A percentile compares a stretch with the other conserved stretches of the same genome.
Evolutionary conservation across 2,113 vertebrate species (phyloP).

Genomic region (Lepus americanus): DNA sequence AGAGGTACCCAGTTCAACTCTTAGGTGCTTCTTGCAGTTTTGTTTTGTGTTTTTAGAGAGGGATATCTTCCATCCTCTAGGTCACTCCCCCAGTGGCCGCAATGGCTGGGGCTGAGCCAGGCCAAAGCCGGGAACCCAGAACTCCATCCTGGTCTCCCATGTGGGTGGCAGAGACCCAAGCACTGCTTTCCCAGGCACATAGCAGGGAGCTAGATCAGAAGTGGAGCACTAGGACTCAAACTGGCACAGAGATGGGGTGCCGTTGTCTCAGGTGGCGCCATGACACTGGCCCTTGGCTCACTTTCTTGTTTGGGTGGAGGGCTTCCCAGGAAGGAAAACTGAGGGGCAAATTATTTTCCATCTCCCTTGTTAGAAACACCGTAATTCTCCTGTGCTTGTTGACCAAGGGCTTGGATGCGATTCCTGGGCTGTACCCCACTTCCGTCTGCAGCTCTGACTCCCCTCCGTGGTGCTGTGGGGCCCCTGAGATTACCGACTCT

Average conservation of each 20-base stretch:
- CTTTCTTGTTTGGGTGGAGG: not conserved
- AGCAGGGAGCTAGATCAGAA: too few species aligned
- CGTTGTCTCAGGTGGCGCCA: too few species aligned
- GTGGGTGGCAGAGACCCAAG: too few species aligned
- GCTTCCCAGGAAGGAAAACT: constrained; percentile 7
- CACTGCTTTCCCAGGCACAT: too few species aligned
- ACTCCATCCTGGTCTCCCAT: too few species aligned
- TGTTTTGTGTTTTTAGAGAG: not conserved
- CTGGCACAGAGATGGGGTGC: too few species aligned
- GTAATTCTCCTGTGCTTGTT: not conserved
- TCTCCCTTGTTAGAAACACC: not conserved
- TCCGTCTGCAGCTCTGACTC: not conserved
- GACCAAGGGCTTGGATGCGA: not conserved
- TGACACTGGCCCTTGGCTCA: not conserved
- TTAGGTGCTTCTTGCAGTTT: constrained; percentile 31
- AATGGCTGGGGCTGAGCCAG: too few species aligned
- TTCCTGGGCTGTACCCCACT: not conserved
- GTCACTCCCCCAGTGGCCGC: too few species aligned
- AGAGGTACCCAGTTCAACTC: not conserved
- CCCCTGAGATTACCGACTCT: not conserved
- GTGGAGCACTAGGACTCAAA: too few species aligned
- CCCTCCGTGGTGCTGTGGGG: too few species aligned
- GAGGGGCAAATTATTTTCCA: not conserved
- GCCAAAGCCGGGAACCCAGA: too few species aligned
- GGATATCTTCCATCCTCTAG: too few species aligned